Evolutionary conservation across 2,797 vertebrate species (phyloP), one percentile per base, ranked within the genome.

Genomic region (Galagoides demidoff): DNA sequence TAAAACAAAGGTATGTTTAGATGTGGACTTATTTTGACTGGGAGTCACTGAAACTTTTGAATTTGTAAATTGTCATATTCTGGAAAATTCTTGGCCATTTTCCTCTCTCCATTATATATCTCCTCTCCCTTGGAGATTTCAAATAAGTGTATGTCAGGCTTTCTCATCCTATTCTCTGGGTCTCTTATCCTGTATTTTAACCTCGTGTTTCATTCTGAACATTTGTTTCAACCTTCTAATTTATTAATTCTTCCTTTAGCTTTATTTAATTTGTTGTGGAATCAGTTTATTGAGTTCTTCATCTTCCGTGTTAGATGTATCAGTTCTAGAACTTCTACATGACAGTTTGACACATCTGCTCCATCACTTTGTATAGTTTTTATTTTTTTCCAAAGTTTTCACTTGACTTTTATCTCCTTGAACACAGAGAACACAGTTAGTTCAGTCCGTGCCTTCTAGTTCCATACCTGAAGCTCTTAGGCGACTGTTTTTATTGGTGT

Each of bases 131-230:
- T 0, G 57, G 55, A 23, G 39, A 64, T 88, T 94, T 90, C 43
- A 89, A 73, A 71, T 82, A 89, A 90, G 55, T 82, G 17, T 73
- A 11, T 76, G 10, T 29, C 84, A 52, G 52, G 31, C 23, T 61
- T 79, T 90, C 3, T 84, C 29, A 29, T 45, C 20, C 14, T 76
- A 6, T 79, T 77, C 31, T 76, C 31, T 84, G 59, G 52, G 9
- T 89, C 82, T 97, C 93, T 93, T 89, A 23, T 14, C 64, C 79
- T 89, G 74, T 73, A 52, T 83, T 79, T 59, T 12, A 77, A 78
- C 83, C 12, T 52, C 2, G 5, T 14, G 10, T 77, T 85, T 92
- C 31, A 59, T 88, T 85, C 4, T 23, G 52, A 93, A 68, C 8
- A 20, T 8, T 59, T 89, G 16, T 17, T 82, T 93, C 31, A 59